phyloP scores from a whole-genome alignment of 2,113 vertebrate species.

The Noturus placidus region DNA sequence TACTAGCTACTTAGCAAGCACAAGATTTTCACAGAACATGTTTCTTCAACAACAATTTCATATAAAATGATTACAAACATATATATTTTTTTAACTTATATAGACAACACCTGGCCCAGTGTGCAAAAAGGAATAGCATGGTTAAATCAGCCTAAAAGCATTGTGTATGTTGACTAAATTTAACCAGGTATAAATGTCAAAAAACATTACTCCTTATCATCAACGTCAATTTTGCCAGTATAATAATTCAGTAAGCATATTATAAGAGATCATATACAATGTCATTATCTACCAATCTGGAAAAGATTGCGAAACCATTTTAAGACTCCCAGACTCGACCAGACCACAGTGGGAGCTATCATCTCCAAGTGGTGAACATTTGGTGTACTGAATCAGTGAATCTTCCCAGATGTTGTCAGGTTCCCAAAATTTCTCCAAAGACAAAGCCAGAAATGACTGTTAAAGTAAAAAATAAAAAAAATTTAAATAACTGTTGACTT shows the following conservation, averaged over 20 bases:
- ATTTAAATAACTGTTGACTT: neutral
- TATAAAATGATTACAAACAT: neutral
- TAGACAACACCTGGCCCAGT: neutral
- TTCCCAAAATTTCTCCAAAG: slow-evolving; percentile 13
- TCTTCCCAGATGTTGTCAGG: slow-evolving; percentile 10
- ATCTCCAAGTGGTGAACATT: slow-evolving; percentile 21
- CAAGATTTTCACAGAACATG: neutral
- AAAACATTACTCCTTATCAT: neutral
- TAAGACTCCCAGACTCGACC: neutral
- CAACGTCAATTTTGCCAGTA: neutral
- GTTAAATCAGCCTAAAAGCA: neutral
- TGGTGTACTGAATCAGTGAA: neutral
- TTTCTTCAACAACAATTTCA: neutral
- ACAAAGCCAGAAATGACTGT: neutral
- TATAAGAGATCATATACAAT: slow-evolving; percentile 6
- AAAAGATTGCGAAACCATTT: neutral
- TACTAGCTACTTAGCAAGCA: neutral
- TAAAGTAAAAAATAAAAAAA: neutral
- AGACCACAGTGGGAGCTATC: neutral
- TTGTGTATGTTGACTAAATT: neutral
- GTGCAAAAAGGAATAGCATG: neutral
- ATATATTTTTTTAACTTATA: neutral
- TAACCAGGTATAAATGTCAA: neutral
- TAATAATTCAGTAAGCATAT: neutral
- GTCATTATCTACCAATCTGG: neutral